phyloP scores from a whole-genome alignment of 2,113 vertebrate genomes.

The Falcunculus frontatus region DNA sequence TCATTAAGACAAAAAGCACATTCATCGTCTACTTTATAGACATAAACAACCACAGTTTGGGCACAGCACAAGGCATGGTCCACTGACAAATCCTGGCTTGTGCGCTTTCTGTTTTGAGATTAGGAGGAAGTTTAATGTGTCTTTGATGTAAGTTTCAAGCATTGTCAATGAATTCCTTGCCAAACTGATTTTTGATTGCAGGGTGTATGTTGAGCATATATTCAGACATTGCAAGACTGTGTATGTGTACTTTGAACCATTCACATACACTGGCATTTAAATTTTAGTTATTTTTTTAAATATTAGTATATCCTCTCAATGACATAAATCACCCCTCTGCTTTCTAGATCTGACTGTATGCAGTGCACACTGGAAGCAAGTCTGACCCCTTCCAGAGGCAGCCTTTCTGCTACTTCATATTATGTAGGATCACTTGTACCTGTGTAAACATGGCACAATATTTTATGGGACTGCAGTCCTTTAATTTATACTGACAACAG shows the following conservation, averaged over 20 bases:
- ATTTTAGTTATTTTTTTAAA: background rate
- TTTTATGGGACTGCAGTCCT: background rate
- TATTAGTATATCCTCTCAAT: background rate
- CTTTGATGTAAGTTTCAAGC: background rate
- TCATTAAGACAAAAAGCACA: background rate
- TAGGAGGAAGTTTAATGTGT: background rate
- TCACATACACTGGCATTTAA: background rate
- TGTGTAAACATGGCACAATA: background rate
- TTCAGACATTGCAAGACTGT: background rate
- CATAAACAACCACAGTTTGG: background rate
- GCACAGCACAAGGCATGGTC: background rate
- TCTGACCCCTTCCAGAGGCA: background rate
- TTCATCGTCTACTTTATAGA: background rate
- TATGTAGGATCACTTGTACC: background rate
- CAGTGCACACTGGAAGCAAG: background rate
- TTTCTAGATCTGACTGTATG: background rate
- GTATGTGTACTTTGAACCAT: background rate
- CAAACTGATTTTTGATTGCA: background rate
- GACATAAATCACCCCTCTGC: background rate
- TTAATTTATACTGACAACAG: background rate
- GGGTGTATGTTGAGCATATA: background rate
- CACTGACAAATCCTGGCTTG: background rate
- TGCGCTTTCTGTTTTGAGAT: background rate
- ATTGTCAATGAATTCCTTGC: background rate
- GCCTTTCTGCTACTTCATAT: background rate